These are phyloP conservation scores for Salarias fasciatus DNA, from an alignment of 2,797 vertebrate species.

Conservation along the genomic window DNA sequence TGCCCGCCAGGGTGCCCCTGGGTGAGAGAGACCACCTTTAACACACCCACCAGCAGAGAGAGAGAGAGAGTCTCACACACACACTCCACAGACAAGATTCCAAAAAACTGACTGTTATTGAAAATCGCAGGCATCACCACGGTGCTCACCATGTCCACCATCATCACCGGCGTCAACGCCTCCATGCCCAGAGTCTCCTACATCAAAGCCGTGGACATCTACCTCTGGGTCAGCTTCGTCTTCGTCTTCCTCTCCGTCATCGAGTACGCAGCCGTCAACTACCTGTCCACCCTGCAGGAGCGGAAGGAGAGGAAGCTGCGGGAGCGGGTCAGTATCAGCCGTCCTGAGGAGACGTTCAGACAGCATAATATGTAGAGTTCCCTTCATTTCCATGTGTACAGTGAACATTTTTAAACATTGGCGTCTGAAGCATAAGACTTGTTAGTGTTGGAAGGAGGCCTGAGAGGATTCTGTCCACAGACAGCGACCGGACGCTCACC, in stretches of 20 bases:
- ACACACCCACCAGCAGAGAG: too few species aligned
- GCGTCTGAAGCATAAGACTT: too few species aligned
- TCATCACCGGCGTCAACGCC: constrained; percentile 94
- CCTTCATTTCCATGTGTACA: too few species aligned
- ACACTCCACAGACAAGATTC: too few species aligned
- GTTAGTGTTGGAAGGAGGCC: too few species aligned
- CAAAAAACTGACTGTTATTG: too few species aligned
- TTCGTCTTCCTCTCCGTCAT: constrained; percentile 93
- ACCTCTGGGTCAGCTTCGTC: constrained; percentile 95
- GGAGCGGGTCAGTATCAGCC: constrained; percentile 77
- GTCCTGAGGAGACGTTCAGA: too few species aligned
- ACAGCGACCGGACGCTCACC: too few species aligned
- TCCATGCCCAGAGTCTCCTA: constrained; percentile 97
- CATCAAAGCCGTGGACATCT: constrained; percentile 95
- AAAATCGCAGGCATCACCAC: constrained; percentile 76
- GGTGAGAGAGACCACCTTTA: constrained; percentile 70
- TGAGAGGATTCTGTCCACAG: too few species aligned
- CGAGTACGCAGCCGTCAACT: constrained; percentile 92
- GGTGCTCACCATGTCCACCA: constrained; percentile 94
- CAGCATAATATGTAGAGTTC: too few species aligned
- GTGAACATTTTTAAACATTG: too few species aligned
- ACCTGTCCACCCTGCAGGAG: constrained; percentile 87
- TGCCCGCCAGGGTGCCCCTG: constrained; percentile 88
- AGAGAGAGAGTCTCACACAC: too few species aligned
- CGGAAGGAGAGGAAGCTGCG: constrained; percentile 80